phyloP scores from a whole-genome alignment of 2,113 vertebrate genomes.

The Tiliqua scincoides region DNA sequence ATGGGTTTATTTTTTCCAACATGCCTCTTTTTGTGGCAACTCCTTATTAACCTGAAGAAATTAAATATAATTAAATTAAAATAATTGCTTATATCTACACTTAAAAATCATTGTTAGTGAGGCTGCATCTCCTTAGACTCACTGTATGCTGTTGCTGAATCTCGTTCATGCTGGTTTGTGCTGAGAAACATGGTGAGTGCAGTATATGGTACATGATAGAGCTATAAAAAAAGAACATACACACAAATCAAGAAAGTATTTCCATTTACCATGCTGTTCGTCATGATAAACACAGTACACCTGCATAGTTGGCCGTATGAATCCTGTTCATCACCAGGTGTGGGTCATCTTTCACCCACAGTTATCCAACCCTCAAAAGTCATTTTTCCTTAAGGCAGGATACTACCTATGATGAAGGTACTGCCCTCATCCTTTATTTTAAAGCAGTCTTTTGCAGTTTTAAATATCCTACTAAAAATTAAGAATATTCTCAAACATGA shows the following conservation, averaged over 20 bases:
- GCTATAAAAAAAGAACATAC: constrained; percentile 70
- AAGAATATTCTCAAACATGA: neutral
- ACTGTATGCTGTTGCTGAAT: constrained; percentile 95
- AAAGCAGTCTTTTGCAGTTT: neutral
- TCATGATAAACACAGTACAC: neutral
- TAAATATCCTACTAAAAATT: neutral
- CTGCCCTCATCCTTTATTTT: neutral
- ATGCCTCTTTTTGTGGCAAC: neutral
- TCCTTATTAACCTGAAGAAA: neutral
- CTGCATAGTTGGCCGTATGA: neutral
- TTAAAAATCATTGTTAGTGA: neutral
- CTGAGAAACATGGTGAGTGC: constrained; percentile 98
- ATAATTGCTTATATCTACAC: neutral
- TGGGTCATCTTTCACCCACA: too few relatives aligned
- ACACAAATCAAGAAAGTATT: neutral
- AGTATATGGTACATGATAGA: constrained; percentile 94
- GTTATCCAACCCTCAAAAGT: neutral
- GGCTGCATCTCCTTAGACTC: constrained; percentile 64
- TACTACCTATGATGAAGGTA: neutral
- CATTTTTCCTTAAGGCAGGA: neutral
- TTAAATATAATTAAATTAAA: neutral
- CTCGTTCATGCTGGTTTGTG: constrained; percentile 88
- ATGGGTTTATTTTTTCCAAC: neutral
- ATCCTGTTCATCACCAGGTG: neutral
- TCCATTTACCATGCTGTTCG: neutral